Base-by-base conservation (phyloP, 2,888 invertebrate species). In the Chrysolina oricalcia region DNA sequence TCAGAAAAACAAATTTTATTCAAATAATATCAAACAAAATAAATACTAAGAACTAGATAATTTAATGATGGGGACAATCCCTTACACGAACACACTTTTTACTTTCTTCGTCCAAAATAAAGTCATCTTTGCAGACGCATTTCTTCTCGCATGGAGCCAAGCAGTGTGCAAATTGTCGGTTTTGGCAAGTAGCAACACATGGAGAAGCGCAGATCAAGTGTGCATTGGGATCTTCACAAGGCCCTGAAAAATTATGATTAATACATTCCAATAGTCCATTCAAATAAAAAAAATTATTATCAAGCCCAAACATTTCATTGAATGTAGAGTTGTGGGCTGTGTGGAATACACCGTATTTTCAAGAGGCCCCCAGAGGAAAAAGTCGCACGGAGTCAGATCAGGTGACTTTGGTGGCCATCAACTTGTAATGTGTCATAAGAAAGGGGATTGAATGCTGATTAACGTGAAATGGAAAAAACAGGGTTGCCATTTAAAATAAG, bases 161-260 rank as follows among this genome's bases (percentile, higher is more conserved):
- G 19, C 75, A 75, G 21, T 75, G 69, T 13, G 72, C 75, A n/a
- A 66, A 75, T 43, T 75, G 75, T 5, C 72, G 46, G 50, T 63
- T 66, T 48, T 53, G 56, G 15, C 75, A 75, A 6, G 72, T 75
- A 13, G 75, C 15, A 48, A 70, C 62, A 71, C 75, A 75, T 10
- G 53, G 69, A 35, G 75, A 75, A 41, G 50, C 72, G 62, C 75
- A 75, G 2, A 35, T 68, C 48, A 65, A 21, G 2, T 66, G 23
- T 9, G 75, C 43, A 62, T 75, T 75, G 21, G 72, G 69, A 27
- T 75, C 75, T 13, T 66, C 50, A 17, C 75, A 75, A 9, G 17
- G 17, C 11, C 53, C 72, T 72, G 66, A 40, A 70, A 69, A 6
- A 67, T 50, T 8, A 50, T 17, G 11, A n/a, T n/a, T n/a, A n/a